Conservation (phyloP, 2,888 invertebrate genomes). For the Ormyrus labotus region DNA sequence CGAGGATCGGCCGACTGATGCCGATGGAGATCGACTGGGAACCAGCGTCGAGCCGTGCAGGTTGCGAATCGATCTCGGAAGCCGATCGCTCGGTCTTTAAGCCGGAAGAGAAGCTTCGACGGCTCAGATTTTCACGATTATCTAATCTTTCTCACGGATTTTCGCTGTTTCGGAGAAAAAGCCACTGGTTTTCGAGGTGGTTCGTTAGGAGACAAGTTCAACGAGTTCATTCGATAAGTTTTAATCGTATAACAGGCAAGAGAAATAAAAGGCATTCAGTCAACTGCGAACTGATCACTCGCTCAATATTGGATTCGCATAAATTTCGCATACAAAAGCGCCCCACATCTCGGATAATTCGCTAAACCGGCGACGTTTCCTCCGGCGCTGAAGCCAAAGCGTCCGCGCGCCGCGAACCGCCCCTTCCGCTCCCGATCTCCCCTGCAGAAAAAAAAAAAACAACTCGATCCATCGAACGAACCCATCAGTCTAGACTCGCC, state of each 20-base stretch:
- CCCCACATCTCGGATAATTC: not conserved
- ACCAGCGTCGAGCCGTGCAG: not conserved
- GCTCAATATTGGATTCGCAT: not conserved
- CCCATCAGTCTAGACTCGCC: too few species aligned
- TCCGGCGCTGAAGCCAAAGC: slow-evolving; percentile 1
- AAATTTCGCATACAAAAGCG: not conserved
- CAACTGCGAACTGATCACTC: not conserved
- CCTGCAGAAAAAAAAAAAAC: not conserved
- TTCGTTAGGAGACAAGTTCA: too few species aligned
- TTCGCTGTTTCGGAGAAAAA: too few species aligned
- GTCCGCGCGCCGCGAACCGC: slow-evolving; percentile 1
- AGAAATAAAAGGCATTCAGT: too few species aligned
- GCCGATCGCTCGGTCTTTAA: slow-evolving; percentile 26
- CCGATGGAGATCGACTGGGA: slow-evolving; percentile 40
- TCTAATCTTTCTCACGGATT: too few species aligned
- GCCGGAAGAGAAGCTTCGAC: slow-evolving; percentile 22
- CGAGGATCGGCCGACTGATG: slow-evolving; percentile 10
- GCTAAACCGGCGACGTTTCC: slow-evolving; percentile 31
- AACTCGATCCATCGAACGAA: too few species aligned
- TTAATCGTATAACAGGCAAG: too few species aligned
- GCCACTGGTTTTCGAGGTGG: too few species aligned
- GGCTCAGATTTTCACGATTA: not conserved
- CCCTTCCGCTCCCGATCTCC: slow-evolving; percentile 37
- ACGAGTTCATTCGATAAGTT: too few species aligned
- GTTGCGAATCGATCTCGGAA: slow-evolving; percentile 15